Base-by-base conservation (phyloP, 2,113 vertebrate species). In the Dasyprocta punctata region DNA sequence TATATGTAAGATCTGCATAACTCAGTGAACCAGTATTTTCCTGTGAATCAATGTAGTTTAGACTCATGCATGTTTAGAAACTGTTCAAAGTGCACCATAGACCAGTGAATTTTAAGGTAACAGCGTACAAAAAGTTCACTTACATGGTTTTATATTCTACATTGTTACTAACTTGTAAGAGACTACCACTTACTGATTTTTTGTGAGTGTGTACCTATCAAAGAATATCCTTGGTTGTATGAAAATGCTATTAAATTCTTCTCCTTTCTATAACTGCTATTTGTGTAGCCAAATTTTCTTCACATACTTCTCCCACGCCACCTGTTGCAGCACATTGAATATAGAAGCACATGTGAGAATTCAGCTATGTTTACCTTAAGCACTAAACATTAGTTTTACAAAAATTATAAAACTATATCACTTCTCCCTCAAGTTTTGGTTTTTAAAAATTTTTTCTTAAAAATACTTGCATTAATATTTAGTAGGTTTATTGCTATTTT, bases 401-500 rank as follows among this genome's bases (percentile, higher is more conserved):
- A 63, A 87, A 71, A 73, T 58, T 33, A 3, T 89, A 73, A 85
- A 84, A 38, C 67, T 28, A 7, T 28, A 7, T 77, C 8, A 71
- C 9, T 82, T n/a, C 71, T 92, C 41, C 22, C 9, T 92, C 19
- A 33, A 24, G 13, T 11, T 86, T 90, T 94, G 24, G 5, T 54
- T 93, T 91, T 91, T 78, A 60, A 63, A 86, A 65, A 38, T 41
- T 33, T 16, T 95, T 71, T 86, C 22, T 81, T 81, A 28, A 89
- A 95, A 81, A 60, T 73, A 93, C 24, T 61, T 73, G 16, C 41
- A 1, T 75, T 44, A 77, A 28, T 77, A 28, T 83, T 78, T 88
- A 80, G 56, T 82, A 44, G 38, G 14, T 67, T 93, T 88, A 73
- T 60, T 93, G 33, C 36, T 86, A 83, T 90, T 91, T 96, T 83